A percentile compares a stretch with the other conserved stretches of the same genome.
phyloP scores from a whole-genome alignment of 2,888 invertebrate genomes.

The Hesperia comma region DNA sequence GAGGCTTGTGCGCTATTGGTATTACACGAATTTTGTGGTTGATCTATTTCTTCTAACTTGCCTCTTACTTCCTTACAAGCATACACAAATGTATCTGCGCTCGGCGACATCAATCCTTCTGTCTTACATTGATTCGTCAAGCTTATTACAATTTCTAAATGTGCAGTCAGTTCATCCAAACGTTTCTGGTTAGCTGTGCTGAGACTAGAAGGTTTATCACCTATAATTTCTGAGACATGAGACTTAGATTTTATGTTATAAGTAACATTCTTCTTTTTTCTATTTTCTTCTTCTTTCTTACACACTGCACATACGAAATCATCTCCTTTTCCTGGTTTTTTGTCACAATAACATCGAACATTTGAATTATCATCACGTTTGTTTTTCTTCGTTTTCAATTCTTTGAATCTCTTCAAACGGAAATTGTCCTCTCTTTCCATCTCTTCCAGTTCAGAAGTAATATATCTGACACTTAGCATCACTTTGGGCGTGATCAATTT shows the following conservation, averaged over 20 bases:
- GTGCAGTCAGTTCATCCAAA: slow-evolving; percentile 27
- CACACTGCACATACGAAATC: slow-evolving; percentile 33
- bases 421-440: slow-evolving; percentile 54
- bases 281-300: slow-evolving; percentile 21
- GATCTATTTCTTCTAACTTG: slow-evolving; percentile 43
- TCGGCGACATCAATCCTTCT: slow-evolving; percentile 36
- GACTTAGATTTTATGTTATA: neutral
- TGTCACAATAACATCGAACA: slow-evolving; percentile 15
- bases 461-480: slow-evolving; percentile 48
- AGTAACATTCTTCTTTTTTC: neutral
- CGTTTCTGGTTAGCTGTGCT: slow-evolving; percentile 8
- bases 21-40: slow-evolving; percentile 8
- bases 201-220: slow-evolving; percentile 24
- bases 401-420: slow-evolving; percentile 55
- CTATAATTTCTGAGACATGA: neutral
- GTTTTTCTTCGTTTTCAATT: slow-evolving; percentile 45
- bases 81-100: slow-evolving; percentile 47
- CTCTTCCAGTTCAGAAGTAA: slow-evolving; percentile 51
- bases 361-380: slow-evolving; percentile 27
- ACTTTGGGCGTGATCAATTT: slow-evolving; percentile 52
- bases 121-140: slow-evolving; percentile 39
- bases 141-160: slow-evolving; percentile 47
- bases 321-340: slow-evolving; percentile 25
- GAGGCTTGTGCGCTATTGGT: neutral
- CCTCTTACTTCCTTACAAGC: slow-evolving; percentile 45